phyloP scores from a whole-genome alignment of 92 coral and sea anemone species.

The Porites lobata region DNA sequence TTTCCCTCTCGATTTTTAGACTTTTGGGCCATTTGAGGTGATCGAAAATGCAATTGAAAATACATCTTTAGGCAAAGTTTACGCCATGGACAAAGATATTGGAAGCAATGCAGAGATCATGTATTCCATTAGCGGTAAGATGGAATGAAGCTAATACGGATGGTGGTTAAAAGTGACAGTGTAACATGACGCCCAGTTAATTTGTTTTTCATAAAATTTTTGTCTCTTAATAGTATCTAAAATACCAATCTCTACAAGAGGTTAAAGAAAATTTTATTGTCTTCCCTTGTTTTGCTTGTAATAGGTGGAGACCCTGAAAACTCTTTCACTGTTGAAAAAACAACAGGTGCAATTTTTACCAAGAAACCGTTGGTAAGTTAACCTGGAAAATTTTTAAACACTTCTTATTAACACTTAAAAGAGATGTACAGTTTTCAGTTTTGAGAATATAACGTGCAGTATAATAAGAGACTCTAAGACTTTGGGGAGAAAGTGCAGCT shows the following conservation, averaged over 20 bases:
- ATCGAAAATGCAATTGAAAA: constrained; percentile 78
- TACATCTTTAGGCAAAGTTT: constrained; percentile 76
- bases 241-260: neutral
- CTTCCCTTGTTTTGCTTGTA: neutral
- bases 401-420: no score
- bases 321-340: constrained; percentile 57
- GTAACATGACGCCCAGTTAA: no score
- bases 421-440: neutral
- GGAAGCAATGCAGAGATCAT: constrained; percentile 80
- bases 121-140: constrained; percentile 82
- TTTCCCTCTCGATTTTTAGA: constrained; percentile 45
- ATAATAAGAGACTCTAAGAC: no score
- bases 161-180: neutral
- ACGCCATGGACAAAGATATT: constrained; percentile 86
- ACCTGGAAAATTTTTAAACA: neutral
- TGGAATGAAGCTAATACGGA: neutral
- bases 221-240: no score
- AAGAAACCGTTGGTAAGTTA: constrained; percentile 76
- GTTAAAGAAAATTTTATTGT: no score
- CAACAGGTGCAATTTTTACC: constrained; percentile 82
- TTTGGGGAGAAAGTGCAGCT: no score
- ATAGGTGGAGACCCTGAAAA: constrained; percentile 80
- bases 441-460: no score
- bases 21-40: constrained; percentile 83
- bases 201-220: no score